Evolutionary conservation across 2,888 invertebrate genomes (phyloP).

Genomic region (Cenopis cana): DNA sequence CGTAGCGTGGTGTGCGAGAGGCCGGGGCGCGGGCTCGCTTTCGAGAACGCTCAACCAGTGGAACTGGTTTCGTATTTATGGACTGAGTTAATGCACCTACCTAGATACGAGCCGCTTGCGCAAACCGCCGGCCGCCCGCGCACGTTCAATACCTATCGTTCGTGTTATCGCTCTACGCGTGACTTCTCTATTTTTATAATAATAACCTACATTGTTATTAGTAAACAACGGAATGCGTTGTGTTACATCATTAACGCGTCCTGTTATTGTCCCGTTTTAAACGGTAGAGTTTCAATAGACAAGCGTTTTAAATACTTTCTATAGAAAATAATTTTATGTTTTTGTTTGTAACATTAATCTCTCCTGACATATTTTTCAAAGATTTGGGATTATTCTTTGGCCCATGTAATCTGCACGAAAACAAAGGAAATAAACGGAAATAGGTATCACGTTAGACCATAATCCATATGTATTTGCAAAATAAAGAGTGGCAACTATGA

Average conservation of each 20-base stretch:
- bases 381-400: no score
- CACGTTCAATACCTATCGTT: conserved; percentile 62
- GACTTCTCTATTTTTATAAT: conserved; percentile 62
- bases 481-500: neutral
- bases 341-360: neutral
- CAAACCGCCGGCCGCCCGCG: conserved; percentile 73
- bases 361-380: no score
- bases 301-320: neutral
- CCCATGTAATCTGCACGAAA: no score
- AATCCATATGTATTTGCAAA: neutral
- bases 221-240: conserved; percentile 62
- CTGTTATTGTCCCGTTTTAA: neutral
- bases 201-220: conserved; percentile 64
- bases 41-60: conserved; percentile 84
- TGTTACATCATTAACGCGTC: conserved; percentile 49
- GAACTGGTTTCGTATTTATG: conserved; percentile 83
- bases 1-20: conserved; percentile 77
- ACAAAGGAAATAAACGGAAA: neutral
- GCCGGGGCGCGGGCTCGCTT: conserved; percentile 79
- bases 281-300: neutral
- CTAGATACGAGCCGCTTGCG: conserved; percentile 81
- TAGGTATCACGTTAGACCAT: neutral
- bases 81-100: conserved; percentile 82
- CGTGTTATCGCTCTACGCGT: conserved; percentile 63
- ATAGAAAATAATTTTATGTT: neutral